These are phyloP conservation scores for Nomada lathburiana DNA, from an alignment of 2,888 invertebrate genomes.

Conservation along the genomic window DNA sequence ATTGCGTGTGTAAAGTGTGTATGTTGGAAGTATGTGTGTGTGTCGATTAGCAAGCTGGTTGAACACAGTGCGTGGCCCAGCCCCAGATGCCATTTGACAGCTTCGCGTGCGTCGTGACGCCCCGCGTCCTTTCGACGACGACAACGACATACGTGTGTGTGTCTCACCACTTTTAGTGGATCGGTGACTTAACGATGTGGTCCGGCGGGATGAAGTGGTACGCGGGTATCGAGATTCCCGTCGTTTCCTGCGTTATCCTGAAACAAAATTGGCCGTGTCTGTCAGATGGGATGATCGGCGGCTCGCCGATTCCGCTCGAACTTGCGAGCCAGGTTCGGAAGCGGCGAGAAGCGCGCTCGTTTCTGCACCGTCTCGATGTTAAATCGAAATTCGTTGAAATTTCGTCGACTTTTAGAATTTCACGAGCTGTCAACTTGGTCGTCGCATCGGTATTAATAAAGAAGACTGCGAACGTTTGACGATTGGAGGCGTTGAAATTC, in stretches of 20 bases:
- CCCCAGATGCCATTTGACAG: conserved; percentile 79
- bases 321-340: conserved; percentile 1
- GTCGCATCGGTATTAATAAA: too few relatives aligned
- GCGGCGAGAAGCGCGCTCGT: conserved; percentile 3
- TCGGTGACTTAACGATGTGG: conserved; percentile 96
- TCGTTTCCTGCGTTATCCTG: conserved; percentile 98
- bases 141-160: conserved; percentile 70
- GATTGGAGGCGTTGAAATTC: too few relatives aligned
- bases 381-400: too few relatives aligned
- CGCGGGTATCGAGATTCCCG: conserved; percentile 95
- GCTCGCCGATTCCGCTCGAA: conserved; percentile 20
- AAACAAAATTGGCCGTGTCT: conserved; percentile 83
- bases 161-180: conserved; percentile 88
- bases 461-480: too few relatives aligned
- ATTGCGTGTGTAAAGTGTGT: conserved; percentile 7
- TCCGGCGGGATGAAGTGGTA: conserved; percentile 97
- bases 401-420: too few relatives aligned
- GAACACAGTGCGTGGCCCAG: conserved; percentile 79
- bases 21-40: conserved; percentile 32
- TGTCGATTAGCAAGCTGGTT: conserved; percentile 77
- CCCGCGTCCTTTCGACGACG: conserved; percentile 78
- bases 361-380: conserved; percentile 9
- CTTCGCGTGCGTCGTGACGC: conserved; percentile 82
- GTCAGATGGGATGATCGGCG: conserved; percentile 41
- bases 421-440: too few relatives aligned